Percentiles rank a stretch among this genome's conserved stretches.
Evolutionary conservation across 1,140 invertebrate genomes (phyloP).

Genomic region (Sweltsa coloradensis): DNA sequence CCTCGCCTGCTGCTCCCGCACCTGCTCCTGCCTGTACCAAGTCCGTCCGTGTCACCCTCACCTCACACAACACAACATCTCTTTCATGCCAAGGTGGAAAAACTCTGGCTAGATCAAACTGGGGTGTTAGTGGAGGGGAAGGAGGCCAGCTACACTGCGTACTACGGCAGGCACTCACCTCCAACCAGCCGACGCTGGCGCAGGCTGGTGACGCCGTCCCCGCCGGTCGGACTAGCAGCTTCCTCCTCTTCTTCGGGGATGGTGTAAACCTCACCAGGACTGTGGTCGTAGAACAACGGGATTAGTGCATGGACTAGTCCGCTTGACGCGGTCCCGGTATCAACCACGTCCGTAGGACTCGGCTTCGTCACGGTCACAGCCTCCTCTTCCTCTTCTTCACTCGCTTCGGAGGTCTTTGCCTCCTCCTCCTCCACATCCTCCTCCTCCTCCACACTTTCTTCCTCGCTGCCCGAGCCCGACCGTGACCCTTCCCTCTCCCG

Average conservation of each 20-base stretch:
- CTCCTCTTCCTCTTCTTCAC: not conserved
- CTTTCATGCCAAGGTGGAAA: conserved; percentile 11
- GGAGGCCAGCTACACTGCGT: not conserved
- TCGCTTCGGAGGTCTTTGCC: not conserved
- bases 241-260: conserved; percentile 42
- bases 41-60: no score
- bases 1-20: no score
- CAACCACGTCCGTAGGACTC: no score
- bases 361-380: not conserved
- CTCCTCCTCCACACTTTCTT: conserved; percentile 10
- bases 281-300: conserved; percentile 32
- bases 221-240: conserved; percentile 34
- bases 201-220: conserved; percentile 33
- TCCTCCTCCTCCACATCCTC: conserved; percentile 5
- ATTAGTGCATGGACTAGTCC: conserved; percentile 10
- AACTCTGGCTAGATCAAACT: conserved; percentile 8
- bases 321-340: conserved; percentile 10
- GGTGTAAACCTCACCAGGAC: conserved; percentile 38
- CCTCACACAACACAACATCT: no score
- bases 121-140: not conserved
- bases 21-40: no score
- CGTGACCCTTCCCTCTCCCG: conserved; percentile 1
- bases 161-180: conserved; percentile 14
- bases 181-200: conserved; percentile 24
- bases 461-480: no score